These are phyloP conservation scores for Tetranychus cinnabarinus DNA, from an alignment of 1,140 invertebrate genomes.

Conservation along the genomic window DNA sequence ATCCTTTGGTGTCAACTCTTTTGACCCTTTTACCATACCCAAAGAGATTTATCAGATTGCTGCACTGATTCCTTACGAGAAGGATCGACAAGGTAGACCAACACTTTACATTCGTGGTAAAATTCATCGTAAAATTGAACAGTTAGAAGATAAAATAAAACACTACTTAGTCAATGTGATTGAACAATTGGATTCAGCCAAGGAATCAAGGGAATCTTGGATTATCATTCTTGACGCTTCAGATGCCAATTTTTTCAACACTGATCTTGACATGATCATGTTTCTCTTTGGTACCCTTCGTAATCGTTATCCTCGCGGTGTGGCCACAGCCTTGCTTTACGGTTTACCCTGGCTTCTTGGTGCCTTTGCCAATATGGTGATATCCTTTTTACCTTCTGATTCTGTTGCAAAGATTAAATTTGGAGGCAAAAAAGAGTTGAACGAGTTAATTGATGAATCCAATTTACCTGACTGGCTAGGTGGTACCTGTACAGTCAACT, in stretches of 20 bases:
- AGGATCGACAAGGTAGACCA: neutral
- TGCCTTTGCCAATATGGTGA: constrained; percentile 6
- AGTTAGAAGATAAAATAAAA: neutral
- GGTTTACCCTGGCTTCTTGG: constrained; percentile 11
- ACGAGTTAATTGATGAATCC: neutral
- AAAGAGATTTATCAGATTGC: neutral
- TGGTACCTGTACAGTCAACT: constrained; percentile 2
- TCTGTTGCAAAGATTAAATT: constrained; percentile 2
- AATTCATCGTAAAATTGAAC: constrained; percentile 1
- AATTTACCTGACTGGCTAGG: constrained; percentile 3
- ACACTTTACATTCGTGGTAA: constrained; percentile 5
- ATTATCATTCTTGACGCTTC: neutral
- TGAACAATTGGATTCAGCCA: neutral
- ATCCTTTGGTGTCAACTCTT: neutral
- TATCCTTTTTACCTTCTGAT: constrained; percentile 3
- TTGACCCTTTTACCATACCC: neutral
- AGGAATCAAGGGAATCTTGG: neutral
- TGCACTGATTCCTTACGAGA: constrained; percentile 1
- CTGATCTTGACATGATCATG: constrained; percentile 7
- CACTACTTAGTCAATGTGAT: neutral
- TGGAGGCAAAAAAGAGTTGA: neutral
- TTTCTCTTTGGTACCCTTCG: constrained; percentile 7
- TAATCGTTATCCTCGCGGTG: constrained; percentile 6
- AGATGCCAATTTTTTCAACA: constrained; percentile 1
- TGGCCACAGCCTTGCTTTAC: constrained; percentile 1